Percentiles rank a stretch among this genome's conserved stretches.
These are phyloP conservation scores for Acleris laterana DNA, from an alignment of 2,888 invertebrate species.

Conservation along the genomic window DNA sequence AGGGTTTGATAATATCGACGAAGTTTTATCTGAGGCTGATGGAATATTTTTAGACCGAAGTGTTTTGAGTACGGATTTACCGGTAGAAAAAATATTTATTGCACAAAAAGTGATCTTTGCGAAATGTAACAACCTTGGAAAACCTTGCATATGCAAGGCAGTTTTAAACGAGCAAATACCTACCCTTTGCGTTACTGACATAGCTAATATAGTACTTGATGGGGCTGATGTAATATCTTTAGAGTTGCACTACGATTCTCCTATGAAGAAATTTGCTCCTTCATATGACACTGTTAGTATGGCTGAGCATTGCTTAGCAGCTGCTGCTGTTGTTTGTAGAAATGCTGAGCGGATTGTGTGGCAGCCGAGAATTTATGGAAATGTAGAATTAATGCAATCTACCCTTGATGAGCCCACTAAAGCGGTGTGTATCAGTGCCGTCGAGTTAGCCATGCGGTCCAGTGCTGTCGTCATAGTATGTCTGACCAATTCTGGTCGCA, in stretches of 20 bases:
- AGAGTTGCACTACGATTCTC: constrained; percentile 84
- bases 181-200: constrained; percentile 90
- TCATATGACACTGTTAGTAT: constrained; percentile 66
- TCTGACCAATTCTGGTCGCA: constrained; percentile 89
- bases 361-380: constrained; percentile 91
- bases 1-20: constrained; percentile 85
- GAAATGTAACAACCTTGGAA: constrained; percentile 92
- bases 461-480: constrained; percentile 86
- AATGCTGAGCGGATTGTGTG: constrained; percentile 95
- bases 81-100: constrained; percentile 93
- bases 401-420: constrained; percentile 81
- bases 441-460: constrained; percentile 70
- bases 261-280: constrained; percentile 63
- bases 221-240: constrained; percentile 94
- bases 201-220: constrained; percentile 96
- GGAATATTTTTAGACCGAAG: constrained; percentile 95
- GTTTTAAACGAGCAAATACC: constrained; percentile 93
- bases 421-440: constrained; percentile 80
- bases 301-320: constrained; percentile 88
- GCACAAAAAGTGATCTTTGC: constrained; percentile 94
- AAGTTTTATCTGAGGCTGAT: constrained; percentile 90
- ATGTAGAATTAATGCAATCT: constrained; percentile 85
- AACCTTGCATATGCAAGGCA: constrained; percentile 95
- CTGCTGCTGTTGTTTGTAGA: constrained; percentile 90
- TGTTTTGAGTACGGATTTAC: constrained; percentile 93